A percentile compares a stretch with the other conserved stretches of the same genome.
These are phyloP conservation scores for Tachina grossa DNA, from an alignment of 2,888 invertebrate species.

Conservation along the genomic window DNA sequence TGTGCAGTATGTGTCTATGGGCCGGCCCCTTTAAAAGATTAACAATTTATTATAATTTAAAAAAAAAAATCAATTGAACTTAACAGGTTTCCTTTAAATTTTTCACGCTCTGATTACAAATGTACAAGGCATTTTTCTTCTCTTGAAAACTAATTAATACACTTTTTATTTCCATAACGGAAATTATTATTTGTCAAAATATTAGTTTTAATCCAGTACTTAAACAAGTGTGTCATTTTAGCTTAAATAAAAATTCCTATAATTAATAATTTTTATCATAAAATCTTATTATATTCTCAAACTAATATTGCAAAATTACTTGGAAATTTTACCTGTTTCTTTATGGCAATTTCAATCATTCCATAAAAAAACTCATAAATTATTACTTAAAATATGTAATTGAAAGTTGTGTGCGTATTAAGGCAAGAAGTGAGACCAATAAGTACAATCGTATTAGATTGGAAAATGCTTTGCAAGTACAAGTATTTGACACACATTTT, in stretches of 20 bases:
- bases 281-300: slow-evolving; percentile 14
- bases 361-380: slow-evolving; percentile 9
- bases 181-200: background rate
- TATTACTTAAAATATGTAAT: slow-evolving; percentile 20
- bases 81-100: no score
- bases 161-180: background rate
- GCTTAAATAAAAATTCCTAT: background rate
- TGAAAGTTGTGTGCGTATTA: slow-evolving; percentile 28
- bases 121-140: no score
- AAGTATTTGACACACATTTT: slow-evolving; percentile 58
- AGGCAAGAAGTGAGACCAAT: slow-evolving; percentile 1
- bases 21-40: no score
- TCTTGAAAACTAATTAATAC: no score
- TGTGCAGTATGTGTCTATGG: no score
- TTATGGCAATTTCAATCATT: slow-evolving; percentile 31
- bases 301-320: slow-evolving; percentile 25
- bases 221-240: no score
- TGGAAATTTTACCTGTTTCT: slow-evolving; percentile 50
- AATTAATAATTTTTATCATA: background rate
- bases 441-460: slow-evolving; percentile 28
- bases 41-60: no score
- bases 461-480: slow-evolving; percentile 19
- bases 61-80: no score
- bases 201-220: background rate
- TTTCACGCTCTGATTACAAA: no score